Evolutionary conservation across 2,113 vertebrate genomes (phyloP).

Genomic region (human (Homo sapiens)): DNA sequence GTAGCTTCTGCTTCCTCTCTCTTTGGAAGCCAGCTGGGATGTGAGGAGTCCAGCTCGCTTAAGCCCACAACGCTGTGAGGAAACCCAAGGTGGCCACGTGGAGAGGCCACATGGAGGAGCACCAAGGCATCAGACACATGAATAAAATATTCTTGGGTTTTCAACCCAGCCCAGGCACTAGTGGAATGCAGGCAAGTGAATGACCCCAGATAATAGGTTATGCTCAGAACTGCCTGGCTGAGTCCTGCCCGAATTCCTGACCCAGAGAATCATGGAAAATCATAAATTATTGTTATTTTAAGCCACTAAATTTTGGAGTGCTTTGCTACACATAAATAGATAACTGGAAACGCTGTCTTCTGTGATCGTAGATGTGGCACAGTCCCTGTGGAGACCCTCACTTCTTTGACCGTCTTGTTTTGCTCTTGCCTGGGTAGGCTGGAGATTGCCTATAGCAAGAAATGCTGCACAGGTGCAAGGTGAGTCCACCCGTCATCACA

Average conservation of each 20-base stretch:
- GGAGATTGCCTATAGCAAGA: neutral
- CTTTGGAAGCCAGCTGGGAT: neutral
- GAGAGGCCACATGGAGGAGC: neutral
- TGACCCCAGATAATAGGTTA: neutral
- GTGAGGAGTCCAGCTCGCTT: neutral
- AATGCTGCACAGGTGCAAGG: neutral
- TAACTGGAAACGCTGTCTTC: neutral
- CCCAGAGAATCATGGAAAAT: neutral
- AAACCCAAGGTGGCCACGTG: neutral
- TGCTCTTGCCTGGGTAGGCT: neutral
- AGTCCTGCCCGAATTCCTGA: neutral
- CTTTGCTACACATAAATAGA: neutral
- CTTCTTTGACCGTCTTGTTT: neutral
- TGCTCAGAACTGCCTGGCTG: neutral
- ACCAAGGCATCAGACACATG: accelerated
- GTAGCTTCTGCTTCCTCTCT: neutral
- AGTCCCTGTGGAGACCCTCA: too few relatives aligned
- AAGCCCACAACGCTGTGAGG: neutral
- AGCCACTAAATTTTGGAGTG: neutral
- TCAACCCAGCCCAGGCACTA: neutral
- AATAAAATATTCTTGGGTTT: neutral
- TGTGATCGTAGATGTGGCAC: neutral
- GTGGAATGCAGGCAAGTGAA: neutral
- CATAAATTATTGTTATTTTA: neutral
- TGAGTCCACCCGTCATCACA: neutral